Evolutionary conservation across 2,888 invertebrate genomes (phyloP), one percentile per base, ranked within the genome.

Genomic region (Resseliella maxima): DNA sequence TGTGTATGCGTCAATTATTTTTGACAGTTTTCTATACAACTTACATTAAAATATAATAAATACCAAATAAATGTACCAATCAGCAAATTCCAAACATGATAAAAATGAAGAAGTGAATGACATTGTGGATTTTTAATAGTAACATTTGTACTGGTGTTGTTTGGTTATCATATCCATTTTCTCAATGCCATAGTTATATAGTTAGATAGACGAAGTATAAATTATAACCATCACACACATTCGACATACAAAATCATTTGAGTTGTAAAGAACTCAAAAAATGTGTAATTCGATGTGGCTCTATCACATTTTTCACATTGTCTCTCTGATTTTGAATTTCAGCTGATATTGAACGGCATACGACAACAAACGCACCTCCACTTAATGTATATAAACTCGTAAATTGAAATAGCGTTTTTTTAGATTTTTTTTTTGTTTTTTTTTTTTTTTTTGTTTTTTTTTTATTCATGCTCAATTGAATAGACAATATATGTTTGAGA

Each of bases 241-340:
- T 50, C 50, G 21, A 41, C 50, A 50, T 2, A 50, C 64, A 27
- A 24, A 18, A 64, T 27, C 24, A 27, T 2, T n/a, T 27, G 27
- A 64, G 31, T 50, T 21, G 64, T 1, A 81, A 81, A 81, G 35
- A 36, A 81, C 83, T 38, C 83, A 36, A 83, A 83, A 83, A n/a
- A 83, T 83, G n/a, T n/a, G 83, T 83, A 83, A 83, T 38, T 83
- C 83, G 83, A 83, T 83, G 83, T 83, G 83, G 83, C 83, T 35
- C 15, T 31, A 38, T 38, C 31, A 31, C 72, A 31, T 31, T 31
- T 72, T 24, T 5, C n/a, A 27, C 27, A 5, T 59, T 24, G 21
- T 24, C 2, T 59, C 59, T 24, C 27, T 6, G 10, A n/a, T 3
- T 24, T 59, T 59, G 50, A 18, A 50, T 50, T 27, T 59, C 24